A percentile compares a stretch with the other conserved stretches of the same genome.
phyloP scores from a whole-genome alignment of 2,888 invertebrate genomes.

The Xestia sexstrigata region DNA sequence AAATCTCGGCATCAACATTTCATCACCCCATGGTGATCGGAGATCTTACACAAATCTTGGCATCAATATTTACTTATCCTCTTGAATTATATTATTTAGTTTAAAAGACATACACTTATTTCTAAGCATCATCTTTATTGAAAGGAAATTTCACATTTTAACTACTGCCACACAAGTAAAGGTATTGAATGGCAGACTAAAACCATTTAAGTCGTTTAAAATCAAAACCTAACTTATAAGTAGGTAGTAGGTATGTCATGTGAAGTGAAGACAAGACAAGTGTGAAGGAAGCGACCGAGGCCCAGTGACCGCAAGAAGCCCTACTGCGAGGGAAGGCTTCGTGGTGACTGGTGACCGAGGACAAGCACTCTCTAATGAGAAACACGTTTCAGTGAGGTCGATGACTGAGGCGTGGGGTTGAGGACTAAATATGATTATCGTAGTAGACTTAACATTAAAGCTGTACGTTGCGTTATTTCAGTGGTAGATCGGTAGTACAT shows the following conservation, averaged over 20 bases:
- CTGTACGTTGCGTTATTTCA: slow-evolving; percentile 1
- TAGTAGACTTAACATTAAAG: slow-evolving; percentile 4
- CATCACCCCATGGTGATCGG: background rate
- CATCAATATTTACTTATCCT: background rate
- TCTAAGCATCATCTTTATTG: background rate
- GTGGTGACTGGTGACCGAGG: slow-evolving; percentile 69
- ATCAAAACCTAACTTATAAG: slow-evolving; percentile 23
- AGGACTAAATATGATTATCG: slow-evolving; percentile 40
- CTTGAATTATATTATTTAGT: background rate
- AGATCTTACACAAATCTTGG: background rate
- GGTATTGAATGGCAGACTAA: background rate
- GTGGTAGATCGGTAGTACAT: background rate
- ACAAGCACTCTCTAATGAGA: slow-evolving; percentile 71
- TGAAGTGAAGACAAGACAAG: slow-evolving; percentile 68
- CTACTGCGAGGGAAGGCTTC: slow-evolving; percentile 72
- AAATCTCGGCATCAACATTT: too few relatives aligned
- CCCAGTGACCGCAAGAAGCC: slow-evolving; percentile 87
- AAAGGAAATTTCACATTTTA: background rate
- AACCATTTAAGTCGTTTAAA: background rate
- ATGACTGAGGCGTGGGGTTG: slow-evolving; percentile 51
- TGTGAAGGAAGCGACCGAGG: slow-evolving; percentile 81
- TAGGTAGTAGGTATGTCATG: too few relatives aligned
- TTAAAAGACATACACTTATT: background rate
- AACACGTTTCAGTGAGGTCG: slow-evolving; percentile 67
- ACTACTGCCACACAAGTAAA: background rate